Conservation (phyloP, 2,797 vertebrate species). For the Sebastes alutus region DNA sequence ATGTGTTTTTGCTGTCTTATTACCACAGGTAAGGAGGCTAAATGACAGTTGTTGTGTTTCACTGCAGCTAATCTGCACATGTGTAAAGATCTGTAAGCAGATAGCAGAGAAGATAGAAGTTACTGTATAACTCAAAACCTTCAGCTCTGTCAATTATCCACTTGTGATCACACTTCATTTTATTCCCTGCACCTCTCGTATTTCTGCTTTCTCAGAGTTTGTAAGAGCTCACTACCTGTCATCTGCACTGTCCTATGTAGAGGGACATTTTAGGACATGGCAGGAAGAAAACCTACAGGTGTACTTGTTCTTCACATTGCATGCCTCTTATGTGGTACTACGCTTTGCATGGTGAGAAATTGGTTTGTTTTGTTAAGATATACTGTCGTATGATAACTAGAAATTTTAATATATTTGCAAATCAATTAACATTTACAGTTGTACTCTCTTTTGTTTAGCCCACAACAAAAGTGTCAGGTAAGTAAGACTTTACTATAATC, state of each 20-base stretch:
- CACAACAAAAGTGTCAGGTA: conserved; percentile 65
- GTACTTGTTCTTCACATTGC: conserved; percentile 36
- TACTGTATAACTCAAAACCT: conserved; percentile 22
- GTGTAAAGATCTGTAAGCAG: conserved; percentile 27
- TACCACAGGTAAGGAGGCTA: background rate
- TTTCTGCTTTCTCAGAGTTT: background rate
- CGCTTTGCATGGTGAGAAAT: conserved; percentile 72
- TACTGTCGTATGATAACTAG: background rate
- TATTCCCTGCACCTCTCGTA: background rate
- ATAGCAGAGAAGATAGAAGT: conserved; percentile 6
- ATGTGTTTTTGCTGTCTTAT: background rate
- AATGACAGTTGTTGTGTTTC: background rate
- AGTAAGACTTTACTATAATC: background rate
- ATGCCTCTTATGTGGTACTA: conserved; percentile 43
- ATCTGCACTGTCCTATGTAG: background rate
- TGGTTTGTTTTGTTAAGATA: background rate
- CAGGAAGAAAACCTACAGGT: background rate
- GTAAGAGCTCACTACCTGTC: background rate
- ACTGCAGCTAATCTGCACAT: conserved; percentile 4
- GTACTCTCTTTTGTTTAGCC: conserved; percentile 52
- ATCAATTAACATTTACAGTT: background rate
- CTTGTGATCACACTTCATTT: background rate
- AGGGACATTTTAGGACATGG: conserved; percentile 55
- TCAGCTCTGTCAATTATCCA: conserved; percentile 71
- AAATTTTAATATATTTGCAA: background rate